Evolutionary conservation across 2,113 vertebrate species (phyloP), one percentile per base, ranked within the genome.

Genomic region (Micromys minutus): DNA sequence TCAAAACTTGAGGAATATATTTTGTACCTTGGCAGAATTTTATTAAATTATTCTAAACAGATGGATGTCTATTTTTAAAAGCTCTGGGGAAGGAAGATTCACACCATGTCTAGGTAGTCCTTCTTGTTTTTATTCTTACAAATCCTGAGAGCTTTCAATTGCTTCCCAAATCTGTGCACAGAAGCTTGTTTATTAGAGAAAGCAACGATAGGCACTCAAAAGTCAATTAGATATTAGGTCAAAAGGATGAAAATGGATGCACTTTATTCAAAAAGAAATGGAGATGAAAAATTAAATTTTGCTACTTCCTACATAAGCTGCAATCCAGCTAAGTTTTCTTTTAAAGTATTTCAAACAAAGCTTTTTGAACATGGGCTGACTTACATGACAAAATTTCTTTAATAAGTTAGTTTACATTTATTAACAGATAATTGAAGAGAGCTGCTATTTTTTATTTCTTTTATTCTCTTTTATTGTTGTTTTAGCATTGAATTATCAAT

Each of bases 21-120:
- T 89, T 45, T 91, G 77, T n/a, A 88, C 3, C 39, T 63, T 92
- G 89, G 83, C 79, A 93, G 69, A 87, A 93, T 86, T 91, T 88
- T 95, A 85, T 95, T 95, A 96, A 95, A 87, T 76, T 94, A 63
- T 45, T 93, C 87, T 93, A 36, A 96, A 95, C 97, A 95, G 95
- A 96, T 95, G 96, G 91, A 24, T 24, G 5, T 89, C 96, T 97
- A 95, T 97, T 96, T 98, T 95, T 95, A 90, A 93, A 92, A 84
- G 5, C 79, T 95, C 52, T 26, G 45, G 69, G 36, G 86, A 94
- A 89, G 36, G 3, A 16, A 72, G 29, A 79, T 10, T 47, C 36
- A 50, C 77, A 92, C 26, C 24, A 17, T 57, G 63, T 87, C 50
- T 96, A 65, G 76, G 86, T 83, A 91, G 71, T 59, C 45, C 31